phyloP scores from a whole-genome alignment of 2,113 vertebrate genomes.

The Cynocephalus volans region DNA sequence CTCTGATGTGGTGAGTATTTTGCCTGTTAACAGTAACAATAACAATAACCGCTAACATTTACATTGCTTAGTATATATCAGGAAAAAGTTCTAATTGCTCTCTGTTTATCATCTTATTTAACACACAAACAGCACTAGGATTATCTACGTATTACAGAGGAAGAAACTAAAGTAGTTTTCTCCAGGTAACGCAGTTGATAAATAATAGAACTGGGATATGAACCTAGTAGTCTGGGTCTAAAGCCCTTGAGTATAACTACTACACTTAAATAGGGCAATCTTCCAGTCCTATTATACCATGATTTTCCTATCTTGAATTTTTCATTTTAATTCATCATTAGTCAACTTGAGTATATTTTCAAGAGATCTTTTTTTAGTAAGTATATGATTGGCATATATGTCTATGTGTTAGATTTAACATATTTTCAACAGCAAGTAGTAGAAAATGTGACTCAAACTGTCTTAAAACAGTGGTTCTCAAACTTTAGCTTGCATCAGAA shows the following conservation, averaged over 20 bases:
- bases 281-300: not conserved
- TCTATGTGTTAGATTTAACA: not conserved
- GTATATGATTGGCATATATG: not conserved
- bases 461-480: not conserved
- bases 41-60: not conserved
- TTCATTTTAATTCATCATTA: conserved; percentile 42
- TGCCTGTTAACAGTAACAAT: not conserved
- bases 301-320: conserved; percentile 3
- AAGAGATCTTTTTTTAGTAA: conserved; percentile 50
- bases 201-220: not conserved
- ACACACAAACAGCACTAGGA: not conserved
- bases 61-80: not conserved
- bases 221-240: not conserved
- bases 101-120: conserved; percentile 2
- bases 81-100: not conserved
- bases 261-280: not conserved
- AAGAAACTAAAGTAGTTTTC: not conserved
- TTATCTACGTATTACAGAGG: not conserved
- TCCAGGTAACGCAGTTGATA: not conserved
- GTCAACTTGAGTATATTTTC: conserved; percentile 49
- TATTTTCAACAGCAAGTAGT: not conserved
- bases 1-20: not conserved
- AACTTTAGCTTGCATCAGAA: not conserved
- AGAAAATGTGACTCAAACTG: conserved; percentile 16
- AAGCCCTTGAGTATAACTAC: not conserved